Base-by-base conservation (phyloP, 2,888 invertebrate genomes). In the Polietes domitor region DNA sequence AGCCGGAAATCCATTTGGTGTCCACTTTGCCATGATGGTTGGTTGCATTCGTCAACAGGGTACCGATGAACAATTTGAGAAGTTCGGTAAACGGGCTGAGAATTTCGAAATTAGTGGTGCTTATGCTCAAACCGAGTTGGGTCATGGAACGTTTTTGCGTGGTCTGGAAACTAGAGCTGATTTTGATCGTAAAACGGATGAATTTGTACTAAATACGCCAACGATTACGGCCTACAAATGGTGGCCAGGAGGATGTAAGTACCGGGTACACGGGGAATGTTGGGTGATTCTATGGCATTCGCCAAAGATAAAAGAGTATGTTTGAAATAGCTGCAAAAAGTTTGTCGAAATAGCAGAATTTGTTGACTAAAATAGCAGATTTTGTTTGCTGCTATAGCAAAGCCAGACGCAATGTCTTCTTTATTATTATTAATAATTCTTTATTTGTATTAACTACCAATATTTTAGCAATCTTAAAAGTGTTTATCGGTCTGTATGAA, bases 121-220 rank as follows among this genome's bases (percentile, higher is more conserved):
- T n/a, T 99, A 98, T 91, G 98, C 98, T 28, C 98, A 98, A 95
- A 98, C 98, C 0, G 98, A 98, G 92, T 93, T 98, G 58, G 98
- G 98, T 0, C 98, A 98, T 92, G 98, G 98, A 0, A 98, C 98
- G 0, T 97, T 97, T 90, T 95, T 99, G 77, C 94, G 97, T 85
- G 90, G 97, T 0, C 92, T 99, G 86, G 98, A 99, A 93, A 98
- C 98, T 0, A 97, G 96, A 0, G 97, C 98, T 1, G 97, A 96
- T 0, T 99, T 97, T 90, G 98, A 98, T 91, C 93, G 95, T 0
- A 89, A 91, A 1, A 96, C 95, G 0, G 93, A 97, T 90, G 97
- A 98, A 92, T 99, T 99, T 90, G 93, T 98, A 43, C 91, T 99
- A 32, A 94, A 98, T 89, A 96, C 96, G 74, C 98, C 98, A 0